Evolutionary conservation across 2,888 invertebrate genomes (phyloP).

Genomic region (Tetanocera ferruginea): DNA sequence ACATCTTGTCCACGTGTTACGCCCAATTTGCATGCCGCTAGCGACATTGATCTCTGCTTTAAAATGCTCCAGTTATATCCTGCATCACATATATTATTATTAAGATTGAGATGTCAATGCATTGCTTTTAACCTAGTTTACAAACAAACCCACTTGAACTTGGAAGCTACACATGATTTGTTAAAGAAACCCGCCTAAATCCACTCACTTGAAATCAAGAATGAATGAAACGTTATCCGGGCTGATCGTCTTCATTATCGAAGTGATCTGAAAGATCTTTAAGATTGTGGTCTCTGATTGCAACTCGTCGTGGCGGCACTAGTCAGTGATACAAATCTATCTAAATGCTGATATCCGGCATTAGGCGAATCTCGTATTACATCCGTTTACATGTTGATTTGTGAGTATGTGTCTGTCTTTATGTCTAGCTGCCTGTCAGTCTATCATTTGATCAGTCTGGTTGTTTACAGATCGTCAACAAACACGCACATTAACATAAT

Average conservation of each 20-base stretch:
- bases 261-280: background rate
- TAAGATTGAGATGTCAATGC: background rate
- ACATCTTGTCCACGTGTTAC: too few relatives aligned
- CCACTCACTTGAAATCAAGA: background rate
- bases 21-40: too few relatives aligned
- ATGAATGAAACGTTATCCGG: background rate
- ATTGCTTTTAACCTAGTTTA: conserved; percentile 19
- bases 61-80: background rate
- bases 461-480: conserved; percentile 8
- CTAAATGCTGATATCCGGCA: conserved; percentile 24
- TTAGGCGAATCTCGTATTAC: background rate
- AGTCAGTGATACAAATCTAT: background rate
- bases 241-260: conserved; percentile 6
- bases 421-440: conserved; percentile 5
- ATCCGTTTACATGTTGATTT: background rate
- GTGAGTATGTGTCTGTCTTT: background rate
- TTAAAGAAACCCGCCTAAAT: background rate
- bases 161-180: background rate
- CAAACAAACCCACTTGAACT: conserved; percentile 5
- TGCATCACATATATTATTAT: background rate
- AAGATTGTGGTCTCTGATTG: background rate
- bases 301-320: background rate
- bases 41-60: background rate
- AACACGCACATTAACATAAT: conserved; percentile 43
- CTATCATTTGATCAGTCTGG: background rate